phyloP scores from a whole-genome alignment of 2,797 vertebrate genomes.

The Cyclura pinguis region DNA sequence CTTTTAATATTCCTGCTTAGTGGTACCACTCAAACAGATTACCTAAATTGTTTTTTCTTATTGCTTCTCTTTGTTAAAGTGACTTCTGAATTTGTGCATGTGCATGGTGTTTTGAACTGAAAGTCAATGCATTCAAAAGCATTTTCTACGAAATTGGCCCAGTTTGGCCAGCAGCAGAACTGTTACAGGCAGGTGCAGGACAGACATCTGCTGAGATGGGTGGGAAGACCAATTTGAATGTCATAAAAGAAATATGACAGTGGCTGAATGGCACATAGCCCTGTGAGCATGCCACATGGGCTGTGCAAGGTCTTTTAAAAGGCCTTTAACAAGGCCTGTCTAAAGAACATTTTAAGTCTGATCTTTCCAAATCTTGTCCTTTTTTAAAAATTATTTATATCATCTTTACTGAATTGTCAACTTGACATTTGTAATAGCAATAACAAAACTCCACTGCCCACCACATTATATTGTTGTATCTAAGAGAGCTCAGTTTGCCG shows the following conservation, averaged over 20 bases:
- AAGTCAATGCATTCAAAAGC: slow-evolving; percentile 53
- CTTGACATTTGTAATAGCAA: neutral
- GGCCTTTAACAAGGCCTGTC: neutral
- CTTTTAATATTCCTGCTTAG: slow-evolving; percentile 37
- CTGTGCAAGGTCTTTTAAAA: neutral
- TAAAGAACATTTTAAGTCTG: neutral
- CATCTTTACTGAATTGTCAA: neutral
- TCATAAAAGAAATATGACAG: neutral
- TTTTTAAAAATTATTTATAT: neutral
- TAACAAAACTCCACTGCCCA: neutral
- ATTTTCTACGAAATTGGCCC: neutral
- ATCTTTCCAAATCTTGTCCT: neutral
- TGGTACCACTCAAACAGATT: neutral
- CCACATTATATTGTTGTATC: too few species aligned
- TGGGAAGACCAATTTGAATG: slow-evolving; percentile 3
- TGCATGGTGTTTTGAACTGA: slow-evolving; percentile 48
- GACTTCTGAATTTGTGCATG: neutral
- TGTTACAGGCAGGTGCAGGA: neutral
- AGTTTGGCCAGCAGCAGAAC: neutral
- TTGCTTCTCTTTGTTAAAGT: slow-evolving; percentile 7
- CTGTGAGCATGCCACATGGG: neutral
- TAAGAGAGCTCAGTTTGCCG: neutral
- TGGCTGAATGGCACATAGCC: neutral
- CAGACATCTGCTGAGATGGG: neutral
- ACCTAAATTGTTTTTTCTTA: neutral